A percentile compares a stretch with the other conserved stretches of the same genome.
Evolutionary conservation across 2,888 invertebrate genomes (phyloP).

Genomic region (Anarsia innoxiella): DNA sequence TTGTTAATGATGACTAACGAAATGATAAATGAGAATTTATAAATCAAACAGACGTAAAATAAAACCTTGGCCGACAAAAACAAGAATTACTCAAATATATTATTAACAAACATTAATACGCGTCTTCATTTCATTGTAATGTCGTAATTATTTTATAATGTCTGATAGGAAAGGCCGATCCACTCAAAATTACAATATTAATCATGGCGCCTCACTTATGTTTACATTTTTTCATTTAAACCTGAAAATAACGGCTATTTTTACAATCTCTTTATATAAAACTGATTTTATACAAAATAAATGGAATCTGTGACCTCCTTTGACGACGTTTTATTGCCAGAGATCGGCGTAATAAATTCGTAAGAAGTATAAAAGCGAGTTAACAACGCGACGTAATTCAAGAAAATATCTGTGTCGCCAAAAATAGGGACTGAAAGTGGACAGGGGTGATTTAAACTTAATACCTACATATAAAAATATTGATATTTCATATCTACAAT

Average conservation of each 20-base stretch:
- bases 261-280: slow-evolving; percentile 17
- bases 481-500: too few relatives aligned
- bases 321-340: slow-evolving; percentile 45
- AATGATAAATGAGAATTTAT: too few relatives aligned
- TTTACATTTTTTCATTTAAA: slow-evolving; percentile 10
- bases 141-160: neutral
- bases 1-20: too few relatives aligned
- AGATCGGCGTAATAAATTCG: slow-evolving; percentile 52
- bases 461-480: too few relatives aligned
- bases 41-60: too few relatives aligned
- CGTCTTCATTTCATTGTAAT: too few relatives aligned
- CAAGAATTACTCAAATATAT: too few relatives aligned
- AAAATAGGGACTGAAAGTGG: slow-evolving; percentile 9
- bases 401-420: slow-evolving; percentile 15
- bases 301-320: slow-evolving; percentile 49
- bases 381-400: slow-evolving; percentile 10
- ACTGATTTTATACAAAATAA: slow-evolving; percentile 17
- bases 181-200: neutral
- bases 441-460: too few relatives aligned
- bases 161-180: neutral
- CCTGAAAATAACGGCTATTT: slow-evolving; percentile 15
- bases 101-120: too few relatives aligned
- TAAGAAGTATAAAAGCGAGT: slow-evolving; percentile 23
- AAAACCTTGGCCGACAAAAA: too few relatives aligned
- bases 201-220: neutral